These are phyloP conservation scores for Raja brachyura DNA, from an alignment of 2,113 vertebrate species.

Conservation along the genomic window DNA sequence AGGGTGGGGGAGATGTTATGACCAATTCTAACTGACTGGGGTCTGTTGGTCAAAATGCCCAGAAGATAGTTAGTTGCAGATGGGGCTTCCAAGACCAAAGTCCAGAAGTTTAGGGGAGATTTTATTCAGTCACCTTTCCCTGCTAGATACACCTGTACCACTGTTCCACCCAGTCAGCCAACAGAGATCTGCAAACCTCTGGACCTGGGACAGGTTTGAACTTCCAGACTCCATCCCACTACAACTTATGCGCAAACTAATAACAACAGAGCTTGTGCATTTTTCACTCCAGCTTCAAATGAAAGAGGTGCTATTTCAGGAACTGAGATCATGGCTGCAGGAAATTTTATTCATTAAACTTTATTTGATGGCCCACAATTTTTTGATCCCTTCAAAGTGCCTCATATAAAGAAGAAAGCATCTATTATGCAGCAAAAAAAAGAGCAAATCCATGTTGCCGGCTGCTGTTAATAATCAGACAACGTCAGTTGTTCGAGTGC, in stretches of 20 bases:
- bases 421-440: constrained; percentile 10
- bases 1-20: too few species aligned
- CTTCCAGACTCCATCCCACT: background rate
- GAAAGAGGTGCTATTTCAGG: background rate
- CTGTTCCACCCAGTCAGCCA: background rate
- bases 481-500: background rate
- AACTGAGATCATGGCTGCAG: background rate
- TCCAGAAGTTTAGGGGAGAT: too few species aligned
- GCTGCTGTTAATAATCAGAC: constrained; percentile 21
- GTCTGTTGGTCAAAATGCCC: too few species aligned
- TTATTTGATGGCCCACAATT: constrained; percentile 20
- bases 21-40: too few species aligned
- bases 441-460: background rate
- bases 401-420: background rate
- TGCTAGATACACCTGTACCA: background rate
- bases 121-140: too few species aligned
- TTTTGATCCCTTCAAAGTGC: constrained; percentile 27
- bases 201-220: background rate
- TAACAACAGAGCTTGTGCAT: background rate
- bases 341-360: constrained; percentile 29
- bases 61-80: too few species aligned
- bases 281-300: background rate
- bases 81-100: too few species aligned
- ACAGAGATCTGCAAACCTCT: background rate
- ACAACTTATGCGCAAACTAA: background rate